Conservation (phyloP, 1,140 invertebrate genomes). For the Tetragnatha versicolor region DNA sequence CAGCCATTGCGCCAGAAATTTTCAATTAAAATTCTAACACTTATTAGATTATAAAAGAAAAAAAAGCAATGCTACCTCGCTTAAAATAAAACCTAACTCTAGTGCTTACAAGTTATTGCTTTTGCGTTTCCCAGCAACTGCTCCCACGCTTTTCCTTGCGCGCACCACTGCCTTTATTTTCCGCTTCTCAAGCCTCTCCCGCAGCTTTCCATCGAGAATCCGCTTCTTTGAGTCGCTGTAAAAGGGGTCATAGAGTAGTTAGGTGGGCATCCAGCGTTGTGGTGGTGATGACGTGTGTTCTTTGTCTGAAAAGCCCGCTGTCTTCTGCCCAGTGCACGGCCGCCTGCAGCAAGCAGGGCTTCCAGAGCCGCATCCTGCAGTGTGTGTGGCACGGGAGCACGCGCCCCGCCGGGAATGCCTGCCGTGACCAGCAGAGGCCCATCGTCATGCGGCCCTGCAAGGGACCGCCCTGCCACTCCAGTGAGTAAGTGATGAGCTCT, state of each 20-base stretch:
- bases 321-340: conserved; percentile 74
- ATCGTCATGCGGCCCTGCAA: conserved; percentile 78
- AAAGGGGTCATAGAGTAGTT: not conserved
- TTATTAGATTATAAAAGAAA: no score
- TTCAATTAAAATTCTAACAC: no score
- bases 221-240: not conserved
- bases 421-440: conserved; percentile 76
- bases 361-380: conserved; percentile 82
- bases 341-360: conserved; percentile 74
- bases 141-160: not conserved
- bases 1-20: no score
- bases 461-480: conserved; percentile 71
- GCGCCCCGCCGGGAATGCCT: conserved; percentile 81
- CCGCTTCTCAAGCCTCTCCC: not conserved
- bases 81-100: no score
- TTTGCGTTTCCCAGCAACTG: not conserved
- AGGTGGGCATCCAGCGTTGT: conserved; percentile 50
- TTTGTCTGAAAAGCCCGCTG: conserved; percentile 34
- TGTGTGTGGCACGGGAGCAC: conserved; percentile 87
- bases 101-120: not conserved
- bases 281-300: conserved; percentile 18
- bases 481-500: conserved; percentile 59
- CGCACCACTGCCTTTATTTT: not conserved
- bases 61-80: no score
- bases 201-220: not conserved